A percentile compares a stretch with the other conserved stretches of the same genome.
Conservation (phyloP, 2,888 invertebrate species). For the Atethmia centrago region DNA sequence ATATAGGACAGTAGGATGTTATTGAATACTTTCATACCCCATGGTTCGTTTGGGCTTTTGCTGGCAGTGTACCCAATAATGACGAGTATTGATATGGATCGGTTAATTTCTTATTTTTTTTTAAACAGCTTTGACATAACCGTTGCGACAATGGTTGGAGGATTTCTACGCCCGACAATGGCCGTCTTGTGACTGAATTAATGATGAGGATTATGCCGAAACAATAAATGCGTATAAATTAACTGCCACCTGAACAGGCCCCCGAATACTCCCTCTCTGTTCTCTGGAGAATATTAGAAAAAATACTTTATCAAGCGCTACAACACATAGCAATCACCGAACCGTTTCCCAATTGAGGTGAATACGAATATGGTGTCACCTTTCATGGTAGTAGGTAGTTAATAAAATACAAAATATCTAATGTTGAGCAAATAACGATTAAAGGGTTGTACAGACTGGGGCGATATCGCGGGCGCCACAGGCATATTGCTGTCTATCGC, state of each 20-base stretch:
- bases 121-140: neutral
- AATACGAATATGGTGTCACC: neutral
- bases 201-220: too few relatives aligned
- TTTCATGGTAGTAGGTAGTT: neutral
- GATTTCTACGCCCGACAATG: too few relatives aligned
- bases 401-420: too few relatives aligned
- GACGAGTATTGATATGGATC: neutral
- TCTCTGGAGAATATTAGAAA: too few relatives aligned
- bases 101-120: neutral
- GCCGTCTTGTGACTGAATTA: too few relatives aligned
- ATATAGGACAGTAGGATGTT: conserved; percentile 4
- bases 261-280: too few relatives aligned
- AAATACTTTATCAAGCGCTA: neutral
- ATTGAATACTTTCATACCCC: conserved; percentile 4
- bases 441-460: too few relatives aligned
- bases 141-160: neutral
- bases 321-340: neutral
- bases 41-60: neutral
- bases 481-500: too few relatives aligned
- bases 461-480: too few relatives aligned
- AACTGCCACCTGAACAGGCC: too few relatives aligned
- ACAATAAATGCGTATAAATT: too few relatives aligned
- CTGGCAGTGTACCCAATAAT: neutral
- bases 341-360: neutral
- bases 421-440: neutral